phyloP scores from a whole-genome alignment of 2,888 invertebrate genomes.

The Aphidius colemani region DNA sequence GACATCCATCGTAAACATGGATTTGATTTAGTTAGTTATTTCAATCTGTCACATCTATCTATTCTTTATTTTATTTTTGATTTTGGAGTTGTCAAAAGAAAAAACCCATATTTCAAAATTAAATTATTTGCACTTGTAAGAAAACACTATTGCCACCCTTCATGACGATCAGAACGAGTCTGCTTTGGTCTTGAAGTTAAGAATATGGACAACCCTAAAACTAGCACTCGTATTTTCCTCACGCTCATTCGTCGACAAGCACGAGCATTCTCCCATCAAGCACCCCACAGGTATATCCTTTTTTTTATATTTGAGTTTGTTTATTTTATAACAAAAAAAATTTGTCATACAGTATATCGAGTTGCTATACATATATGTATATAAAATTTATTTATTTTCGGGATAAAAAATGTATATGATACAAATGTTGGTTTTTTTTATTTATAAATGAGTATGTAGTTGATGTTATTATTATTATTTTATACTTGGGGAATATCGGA shows the following conservation, averaged over 20 bases:
- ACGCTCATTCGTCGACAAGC: conserved; percentile 24
- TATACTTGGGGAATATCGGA: neutral
- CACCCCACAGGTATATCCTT: conserved; percentile 23
- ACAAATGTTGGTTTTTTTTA: neutral
- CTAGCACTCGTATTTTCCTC: conserved; percentile 20
- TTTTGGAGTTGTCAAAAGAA: too few species aligned
- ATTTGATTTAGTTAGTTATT: too few species aligned
- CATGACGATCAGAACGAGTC: conserved; percentile 21
- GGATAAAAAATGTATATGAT: too few species aligned
- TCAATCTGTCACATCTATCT: too few species aligned
- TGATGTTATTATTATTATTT: neutral
- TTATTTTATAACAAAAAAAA: conserved; percentile 4
- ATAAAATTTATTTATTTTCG: conserved; percentile 4
- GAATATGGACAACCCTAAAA: conserved; percentile 23
- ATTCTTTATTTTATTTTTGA: too few species aligned
- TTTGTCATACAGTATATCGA: neutral
- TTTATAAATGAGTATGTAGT: neutral
- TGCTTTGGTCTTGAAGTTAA: conserved; percentile 11
- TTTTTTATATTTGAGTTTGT: conserved; percentile 9
- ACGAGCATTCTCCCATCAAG: conserved; percentile 19
- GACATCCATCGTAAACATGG: too few species aligned
- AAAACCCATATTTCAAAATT: too few species aligned
- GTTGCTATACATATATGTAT: conserved; percentile 3
- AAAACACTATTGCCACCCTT: conserved; percentile 20
- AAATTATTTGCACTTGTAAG: too few species aligned